Conservation (phyloP, 2,113 vertebrate species). For the Cinclus mexicanus region DNA sequence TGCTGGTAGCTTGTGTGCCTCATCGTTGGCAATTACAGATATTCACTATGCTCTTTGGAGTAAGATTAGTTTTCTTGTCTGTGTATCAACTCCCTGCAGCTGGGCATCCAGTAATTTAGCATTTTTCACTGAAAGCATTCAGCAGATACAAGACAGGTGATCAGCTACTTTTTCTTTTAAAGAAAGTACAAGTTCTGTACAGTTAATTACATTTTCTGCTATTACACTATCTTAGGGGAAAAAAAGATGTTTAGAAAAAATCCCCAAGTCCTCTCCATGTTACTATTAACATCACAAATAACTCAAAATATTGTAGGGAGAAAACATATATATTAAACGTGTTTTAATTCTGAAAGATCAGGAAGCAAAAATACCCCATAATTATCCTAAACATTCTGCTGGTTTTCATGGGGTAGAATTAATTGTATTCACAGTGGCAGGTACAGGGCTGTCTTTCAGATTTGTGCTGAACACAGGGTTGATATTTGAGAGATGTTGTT, state of each 20-base stretch:
- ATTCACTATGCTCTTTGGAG: slow-evolving; percentile 11
- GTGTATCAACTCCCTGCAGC: slow-evolving; percentile 14
- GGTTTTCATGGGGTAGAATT: not conserved
- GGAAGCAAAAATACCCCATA: not conserved
- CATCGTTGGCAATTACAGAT: slow-evolving; percentile 28
- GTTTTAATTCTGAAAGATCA: not conserved
- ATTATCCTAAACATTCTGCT: not conserved
- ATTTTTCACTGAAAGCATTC: slow-evolving; percentile 57
- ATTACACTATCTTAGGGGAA: not conserved
- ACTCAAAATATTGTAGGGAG: not conserved
- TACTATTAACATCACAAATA: not conserved
- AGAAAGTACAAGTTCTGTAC: not conserved
- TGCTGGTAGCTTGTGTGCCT: not conserved
- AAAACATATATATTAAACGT: not conserved
- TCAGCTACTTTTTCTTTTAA: not conserved
- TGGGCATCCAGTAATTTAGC: slow-evolving; percentile 49
- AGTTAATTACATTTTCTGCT: slow-evolving; percentile 7
- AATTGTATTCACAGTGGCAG: not conserved
- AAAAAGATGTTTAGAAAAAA: not conserved
- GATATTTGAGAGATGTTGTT: not conserved
- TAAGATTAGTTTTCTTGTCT: slow-evolving; percentile 59
- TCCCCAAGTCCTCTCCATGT: fast-evolving
- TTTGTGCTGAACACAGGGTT: not conserved
- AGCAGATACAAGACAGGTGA: slow-evolving; percentile 20
- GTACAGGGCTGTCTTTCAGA: not conserved